Evolutionary conservation across 2,797 vertebrate species (phyloP), one percentile per base, ranked within the genome.

Genomic region (Neostethus bicornis): DNA sequence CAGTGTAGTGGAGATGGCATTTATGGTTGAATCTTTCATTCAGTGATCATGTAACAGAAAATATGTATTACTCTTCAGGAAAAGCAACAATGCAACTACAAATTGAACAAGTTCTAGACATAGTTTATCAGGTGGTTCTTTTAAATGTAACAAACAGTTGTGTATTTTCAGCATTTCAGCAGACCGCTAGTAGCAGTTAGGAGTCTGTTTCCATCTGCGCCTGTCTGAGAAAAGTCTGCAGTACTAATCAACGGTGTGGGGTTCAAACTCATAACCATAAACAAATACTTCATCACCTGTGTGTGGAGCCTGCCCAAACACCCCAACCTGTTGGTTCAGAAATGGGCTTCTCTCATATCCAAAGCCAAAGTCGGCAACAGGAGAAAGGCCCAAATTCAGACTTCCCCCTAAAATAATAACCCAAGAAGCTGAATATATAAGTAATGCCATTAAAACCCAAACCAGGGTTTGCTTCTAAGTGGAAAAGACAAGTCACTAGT

Each of bases 231-330:
- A 74, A 77, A 69, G 83, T 83, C 85, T 85, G 83, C 68, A 46
- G 81, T 54, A 84, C 87, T 87, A 89, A 90, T 90, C 87, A 87
- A 71, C 75, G 61, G 80, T 69, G 70, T 79, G 41, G 70, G 77
- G 77, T 85, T 90, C 82, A 85, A 81, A 84, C 86, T 86, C 84
- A 85, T 88, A 85, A 87, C 86, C 87, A 87, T 91, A 90, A 90
- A 89, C 88, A 89, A 89, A 84, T 84, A 87, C 86, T 88, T 90
- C 87, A 87, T 86, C 88, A 88, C 85, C 87, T 85, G 73, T 57
- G 82, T 49, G 77, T 68, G 52, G 72, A 78, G 77, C 70, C 81
- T 78, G 77, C 80, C 71, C 81, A 81, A 84, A 86, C 84, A 85
- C 77, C 82, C 73, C 75, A 82, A 78, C 77, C 84, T 85, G n/a